Evolutionary conservation across 1,140 invertebrate genomes (phyloP), one percentile per base, ranked within the genome.

Genomic region (Drosophila prosaltans): DNA sequence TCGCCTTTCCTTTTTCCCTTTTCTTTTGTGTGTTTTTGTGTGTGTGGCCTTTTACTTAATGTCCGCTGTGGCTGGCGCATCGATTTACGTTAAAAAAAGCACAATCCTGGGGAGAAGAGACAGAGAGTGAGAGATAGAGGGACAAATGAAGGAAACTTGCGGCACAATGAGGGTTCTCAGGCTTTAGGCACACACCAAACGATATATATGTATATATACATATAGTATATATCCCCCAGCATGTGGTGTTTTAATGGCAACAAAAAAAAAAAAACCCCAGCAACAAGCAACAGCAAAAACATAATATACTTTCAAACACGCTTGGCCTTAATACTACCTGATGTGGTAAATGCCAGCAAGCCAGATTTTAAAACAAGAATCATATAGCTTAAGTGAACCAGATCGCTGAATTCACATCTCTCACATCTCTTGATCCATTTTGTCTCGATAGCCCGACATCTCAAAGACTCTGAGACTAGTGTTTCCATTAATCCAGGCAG

Each of bases 41-140:
- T 74, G 73, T 69, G 81, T 64, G 70, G 72, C 64, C 72, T 69
- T 76, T 51, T 84, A 74, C 67, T 85, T 86, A 86, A 88, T 88
- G 75, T 78, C 80, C 82, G 83, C 82, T 82, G 69, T 82, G 69
- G 76, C 76, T 86, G 82, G 80, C 83, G 82, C 79, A 86, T 86
- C 83, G 82, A 85, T 85, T 85, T 85, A 88, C 79, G 79, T 66
- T 83, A 86, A 81, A 82, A 86, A 51, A 51, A 9, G 45, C 24
- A 51, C 45, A 51, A 51, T 8, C 7, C 7, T 51, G 45, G 45
- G 21, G 45, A 8, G 45, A 24, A 8, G 45, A 36, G 3, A 36
- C 32, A 36, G 32, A 36, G 32, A 7, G 32, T 4, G 32, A 36
- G 32, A 36, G 32, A 36, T 1, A 36, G 32, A 36, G 32, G 6